Base-by-base conservation (phyloP, 53 echinoderm and acorn worm genomes). In the Hippasteria phrygiana region DNA sequence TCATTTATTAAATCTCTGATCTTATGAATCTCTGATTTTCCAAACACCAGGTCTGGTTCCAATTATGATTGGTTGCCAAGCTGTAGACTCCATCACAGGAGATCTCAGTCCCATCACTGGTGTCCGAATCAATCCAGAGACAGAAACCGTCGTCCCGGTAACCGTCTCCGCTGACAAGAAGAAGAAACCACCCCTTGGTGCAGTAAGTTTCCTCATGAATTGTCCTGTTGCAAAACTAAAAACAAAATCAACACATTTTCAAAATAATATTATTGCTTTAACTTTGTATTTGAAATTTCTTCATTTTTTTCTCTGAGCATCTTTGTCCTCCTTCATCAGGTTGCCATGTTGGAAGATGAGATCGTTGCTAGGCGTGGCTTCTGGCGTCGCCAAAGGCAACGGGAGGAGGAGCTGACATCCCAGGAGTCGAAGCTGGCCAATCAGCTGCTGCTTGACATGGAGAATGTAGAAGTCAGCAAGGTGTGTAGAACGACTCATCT, bases 341-440 rank as follows among this genome's bases (percentile, higher is more conserved):
- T 93, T 27, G 96, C 95, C 56, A 87, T 98, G 74, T 91, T 98
- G 35, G 99, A 98, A 65, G 99, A 98, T 80, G 99, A 98, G 87
- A 88, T 96, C 12, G 94, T 96, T 22, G 99, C 99, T 64, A 90
- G 99, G 88, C 93, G 99, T 71, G 94, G 99, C 71, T 92, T 92
- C 80, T 98, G 99, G 99, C 89, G 99, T 86, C 96, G 99, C 36
- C 99, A 98, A 62, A 80, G 99, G 34, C 99, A 98, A 74, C 91
- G 92, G 13, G 99, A 98, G 69, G 92, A 96, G 7, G 99, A 94
- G 37, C 80, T 96, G 35, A 91, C 92, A 12, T 67, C 73, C 28
- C 70, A 73, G 26, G 99, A 98, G 71, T 96, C 99, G 12, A 71
- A 78, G 35, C 92, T 98, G 26, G 88, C 94, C 37, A 91, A 78